Conservation (phyloP, 2,113 vertebrate genomes). For the Butastur rufipennis region DNA sequence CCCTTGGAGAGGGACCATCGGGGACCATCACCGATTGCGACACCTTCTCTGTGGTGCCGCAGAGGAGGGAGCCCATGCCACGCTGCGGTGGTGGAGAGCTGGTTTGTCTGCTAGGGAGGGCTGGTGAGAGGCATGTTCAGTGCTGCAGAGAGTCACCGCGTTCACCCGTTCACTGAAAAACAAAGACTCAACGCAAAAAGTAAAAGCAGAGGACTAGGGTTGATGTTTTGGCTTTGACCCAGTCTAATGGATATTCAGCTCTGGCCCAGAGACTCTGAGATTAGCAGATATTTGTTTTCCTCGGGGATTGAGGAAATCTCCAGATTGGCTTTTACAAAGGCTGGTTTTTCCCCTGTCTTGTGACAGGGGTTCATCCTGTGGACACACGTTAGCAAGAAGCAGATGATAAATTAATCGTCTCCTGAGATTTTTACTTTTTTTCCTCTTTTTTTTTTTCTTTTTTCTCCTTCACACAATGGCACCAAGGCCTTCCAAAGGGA, state of each 20-base stretch:
- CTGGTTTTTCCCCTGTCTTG: neutral
- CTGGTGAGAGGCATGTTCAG: fast-evolving
- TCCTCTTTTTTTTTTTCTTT: neutral
- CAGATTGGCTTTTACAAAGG: neutral
- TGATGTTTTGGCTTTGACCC: neutral
- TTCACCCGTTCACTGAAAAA: neutral
- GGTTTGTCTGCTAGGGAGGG: neutral
- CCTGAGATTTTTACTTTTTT: neutral
- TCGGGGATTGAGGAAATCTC: neutral
- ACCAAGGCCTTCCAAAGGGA: neutral
- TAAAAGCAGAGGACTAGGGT: neutral
- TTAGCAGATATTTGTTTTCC: slow-evolving; percentile 25
- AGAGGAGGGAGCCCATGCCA: neutral
- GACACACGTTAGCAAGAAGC: neutral
- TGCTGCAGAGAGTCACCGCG: neutral
- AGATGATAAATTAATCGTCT: neutral
- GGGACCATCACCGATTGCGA: fast-evolving
- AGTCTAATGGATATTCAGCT: neutral
- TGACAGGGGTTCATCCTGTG: neutral
- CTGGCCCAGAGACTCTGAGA: neutral
- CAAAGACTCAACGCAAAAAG: neutral
- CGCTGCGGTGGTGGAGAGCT: neutral
- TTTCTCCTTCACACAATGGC: neutral
- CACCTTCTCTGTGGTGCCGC: fast-evolving
- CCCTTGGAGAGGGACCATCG: neutral